These are phyloP conservation scores for Pteronotus mesoamericanus DNA, from an alignment of 2,797 vertebrate species.

Conservation along the genomic window DNA sequence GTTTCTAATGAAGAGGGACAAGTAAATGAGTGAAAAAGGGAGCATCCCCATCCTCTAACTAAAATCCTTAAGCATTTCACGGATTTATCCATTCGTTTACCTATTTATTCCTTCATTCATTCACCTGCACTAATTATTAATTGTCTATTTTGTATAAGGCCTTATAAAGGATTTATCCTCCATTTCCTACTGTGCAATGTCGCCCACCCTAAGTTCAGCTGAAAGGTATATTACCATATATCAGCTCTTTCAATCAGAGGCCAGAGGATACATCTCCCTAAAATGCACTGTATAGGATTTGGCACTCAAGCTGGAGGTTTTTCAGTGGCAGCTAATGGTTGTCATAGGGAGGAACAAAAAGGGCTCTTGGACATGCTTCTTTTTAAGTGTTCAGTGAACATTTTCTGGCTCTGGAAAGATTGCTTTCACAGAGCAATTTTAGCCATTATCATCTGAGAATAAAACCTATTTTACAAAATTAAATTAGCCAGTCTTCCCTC, in stretches of 20 bases:
- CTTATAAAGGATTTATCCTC: neutral
- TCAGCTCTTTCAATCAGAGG: slow-evolving; percentile 43
- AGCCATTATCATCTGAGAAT: slow-evolving; percentile 73
- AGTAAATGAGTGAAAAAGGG: neutral
- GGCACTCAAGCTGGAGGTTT: slow-evolving; percentile 49
- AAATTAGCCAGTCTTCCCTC: slow-evolving; percentile 71
- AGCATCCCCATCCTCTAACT: neutral
- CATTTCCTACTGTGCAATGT: neutral
- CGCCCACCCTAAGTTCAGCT: neutral
- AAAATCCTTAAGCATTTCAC: neutral
- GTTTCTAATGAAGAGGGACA: neutral
- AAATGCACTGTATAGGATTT: slow-evolving; percentile 49
- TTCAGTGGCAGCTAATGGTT: slow-evolving; percentile 63
- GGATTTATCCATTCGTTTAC: neutral
- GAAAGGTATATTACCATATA: slow-evolving; percentile 1
- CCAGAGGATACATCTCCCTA: slow-evolving; percentile 46
- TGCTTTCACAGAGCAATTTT: slow-evolving; percentile 73
- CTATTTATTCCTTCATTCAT: neutral
- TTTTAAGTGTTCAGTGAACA: slow-evolving; percentile 60
- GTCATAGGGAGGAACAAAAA: slow-evolving; percentile 64
- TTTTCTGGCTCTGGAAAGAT: slow-evolving; percentile 68
- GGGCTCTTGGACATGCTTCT: slow-evolving; percentile 62
- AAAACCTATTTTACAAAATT: slow-evolving; percentile 76
- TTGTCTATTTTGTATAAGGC: neutral
- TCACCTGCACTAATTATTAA: neutral